A percentile compares a stretch with the other conserved stretches of the same genome.
phyloP scores from a whole-genome alignment of 2,888 invertebrate genomes.

The Melanostoma mellinum region DNA sequence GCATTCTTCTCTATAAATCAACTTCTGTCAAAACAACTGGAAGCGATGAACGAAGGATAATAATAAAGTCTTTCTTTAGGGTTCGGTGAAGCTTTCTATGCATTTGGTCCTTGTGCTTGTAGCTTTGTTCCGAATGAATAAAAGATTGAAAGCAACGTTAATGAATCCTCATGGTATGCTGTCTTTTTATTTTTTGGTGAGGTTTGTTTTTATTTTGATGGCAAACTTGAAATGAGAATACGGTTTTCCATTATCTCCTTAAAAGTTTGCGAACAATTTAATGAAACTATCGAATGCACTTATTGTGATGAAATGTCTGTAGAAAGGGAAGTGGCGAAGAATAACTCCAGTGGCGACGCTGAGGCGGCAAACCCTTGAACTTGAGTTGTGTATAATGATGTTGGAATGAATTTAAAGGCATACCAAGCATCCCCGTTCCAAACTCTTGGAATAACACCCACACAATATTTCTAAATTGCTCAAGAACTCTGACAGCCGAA shows the following conservation, averaged over 20 bases:
- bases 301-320: not conserved
- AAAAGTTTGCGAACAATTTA: conserved; percentile 5
- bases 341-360: not conserved
- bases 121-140: conserved; percentile 1
- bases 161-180: not conserved
- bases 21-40: conserved; percentile 38
- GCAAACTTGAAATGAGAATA: conserved; percentile 3
- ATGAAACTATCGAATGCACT: conserved; percentile 5
- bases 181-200: not conserved
- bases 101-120: not conserved
- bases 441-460: too few relatives aligned
- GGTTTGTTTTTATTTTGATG: not conserved
- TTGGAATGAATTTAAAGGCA: too few relatives aligned
- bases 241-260: conserved; percentile 12
- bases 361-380: too few relatives aligned
- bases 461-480: too few relatives aligned
- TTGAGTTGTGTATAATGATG: too few relatives aligned
- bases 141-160: conserved; percentile 18
- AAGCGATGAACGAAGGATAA: conserved; percentile 42
- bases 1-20: conserved; percentile 24
- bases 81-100: not conserved
- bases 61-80: conserved; percentile 43
- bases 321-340: not conserved
- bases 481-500: too few relatives aligned
- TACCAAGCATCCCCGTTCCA: too few relatives aligned